These are phyloP conservation scores for Dyspetes luteomarginatus DNA, from an alignment of 2,888 invertebrate genomes.

Conservation along the genomic window DNA sequence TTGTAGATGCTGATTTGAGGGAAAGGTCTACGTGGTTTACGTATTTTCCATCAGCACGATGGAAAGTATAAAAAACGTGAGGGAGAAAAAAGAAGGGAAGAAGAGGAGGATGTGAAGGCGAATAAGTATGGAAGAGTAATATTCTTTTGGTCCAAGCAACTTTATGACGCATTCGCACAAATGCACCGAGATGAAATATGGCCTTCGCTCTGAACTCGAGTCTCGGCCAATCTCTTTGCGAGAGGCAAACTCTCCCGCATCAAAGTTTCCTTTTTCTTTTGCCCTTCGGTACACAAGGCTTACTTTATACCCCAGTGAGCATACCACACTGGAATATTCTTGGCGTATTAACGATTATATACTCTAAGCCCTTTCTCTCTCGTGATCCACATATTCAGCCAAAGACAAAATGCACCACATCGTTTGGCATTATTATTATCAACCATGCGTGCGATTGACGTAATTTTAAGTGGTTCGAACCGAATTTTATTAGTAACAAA, in stretches of 20 bases:
- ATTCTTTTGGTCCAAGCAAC: constrained; percentile 64
- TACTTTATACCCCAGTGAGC: neutral
- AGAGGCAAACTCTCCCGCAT: constrained; percentile 8
- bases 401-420: too few species aligned
- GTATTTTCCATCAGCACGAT: neutral
- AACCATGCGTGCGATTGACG: too few species aligned
- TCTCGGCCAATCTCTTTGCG: constrained; percentile 29
- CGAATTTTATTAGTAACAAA: too few species aligned
- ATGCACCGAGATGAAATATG: constrained; percentile 67
- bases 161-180: constrained; percentile 50
- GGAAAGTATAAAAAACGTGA: neutral
- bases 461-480: too few species aligned
- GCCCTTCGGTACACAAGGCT: neutral
- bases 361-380: neutral
- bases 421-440: too few species aligned
- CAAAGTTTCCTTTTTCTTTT: neutral
- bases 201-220: constrained; percentile 11
- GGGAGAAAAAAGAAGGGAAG: neutral
- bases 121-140: constrained; percentile 54
- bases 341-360: neutral
- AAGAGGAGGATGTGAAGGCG: constrained; percentile 3
- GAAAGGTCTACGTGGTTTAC: too few species aligned
- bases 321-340: neutral
- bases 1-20: neutral
- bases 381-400: too few species aligned